A percentile compares a stretch with the other conserved stretches of the same genome.
These are phyloP conservation scores for Palythoa caribaeorum DNA, from an alignment of 92 coral and sea anemone genomes.

Conservation along the genomic window DNA sequence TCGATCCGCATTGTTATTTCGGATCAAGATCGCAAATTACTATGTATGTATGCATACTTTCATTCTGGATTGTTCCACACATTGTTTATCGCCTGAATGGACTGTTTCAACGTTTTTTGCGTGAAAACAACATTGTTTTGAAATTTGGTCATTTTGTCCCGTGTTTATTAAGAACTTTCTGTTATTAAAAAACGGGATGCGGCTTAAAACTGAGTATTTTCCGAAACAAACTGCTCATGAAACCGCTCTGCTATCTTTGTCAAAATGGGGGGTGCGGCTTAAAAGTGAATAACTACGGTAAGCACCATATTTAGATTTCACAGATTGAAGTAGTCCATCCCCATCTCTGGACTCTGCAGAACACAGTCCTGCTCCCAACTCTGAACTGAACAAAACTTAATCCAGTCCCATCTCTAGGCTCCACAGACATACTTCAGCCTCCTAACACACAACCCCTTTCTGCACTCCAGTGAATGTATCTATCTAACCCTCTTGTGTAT, in stretches of 20 bases:
- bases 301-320: no score
- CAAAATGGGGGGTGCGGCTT: background rate
- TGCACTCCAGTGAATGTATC: no score
- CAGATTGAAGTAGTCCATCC: no score
- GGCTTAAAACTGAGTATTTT: conserved; percentile 8
- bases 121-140: background rate
- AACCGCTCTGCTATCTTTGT: background rate
- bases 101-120: background rate
- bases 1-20: no score
- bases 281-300: background rate
- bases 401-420: no score
- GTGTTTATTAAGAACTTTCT: background rate
- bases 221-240: background rate
- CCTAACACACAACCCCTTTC: no score
- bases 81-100: conserved; percentile 1
- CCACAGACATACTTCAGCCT: no score
- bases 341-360: no score
- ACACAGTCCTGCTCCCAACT: no score
- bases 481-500: no score
- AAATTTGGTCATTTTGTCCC: background rate
- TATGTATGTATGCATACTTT: conserved; percentile 6
- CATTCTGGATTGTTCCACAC: background rate
- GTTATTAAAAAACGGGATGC: background rate
- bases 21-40: background rate
- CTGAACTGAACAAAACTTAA: no score